A percentile compares a stretch with the other conserved stretches of the same genome.
phyloP scores from a whole-genome alignment of 2,888 invertebrate species.

The Acleris literana region DNA sequence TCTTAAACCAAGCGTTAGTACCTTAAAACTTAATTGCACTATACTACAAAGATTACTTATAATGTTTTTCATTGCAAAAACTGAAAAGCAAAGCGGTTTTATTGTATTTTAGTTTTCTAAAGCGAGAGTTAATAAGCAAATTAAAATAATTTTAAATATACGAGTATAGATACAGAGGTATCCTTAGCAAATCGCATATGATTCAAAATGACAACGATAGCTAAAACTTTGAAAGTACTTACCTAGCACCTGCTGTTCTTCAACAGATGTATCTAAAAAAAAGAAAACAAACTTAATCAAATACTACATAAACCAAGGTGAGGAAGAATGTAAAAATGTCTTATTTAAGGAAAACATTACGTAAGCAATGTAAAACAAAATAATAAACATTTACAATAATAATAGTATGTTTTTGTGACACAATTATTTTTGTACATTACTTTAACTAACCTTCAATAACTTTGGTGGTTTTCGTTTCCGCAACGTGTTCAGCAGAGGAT shows the following conservation, averaged over 20 bases:
- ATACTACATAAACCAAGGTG: background rate
- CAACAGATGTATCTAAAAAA: slow-evolving; percentile 20
- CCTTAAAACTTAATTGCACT: background rate
- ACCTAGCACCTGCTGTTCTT: slow-evolving; percentile 23
- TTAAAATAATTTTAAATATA: too few relatives aligned
- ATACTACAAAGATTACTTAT: background rate
- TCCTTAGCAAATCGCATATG: too few relatives aligned
- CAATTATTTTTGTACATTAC: background rate
- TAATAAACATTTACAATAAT: too few relatives aligned
- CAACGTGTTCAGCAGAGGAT: slow-evolving; percentile 58
- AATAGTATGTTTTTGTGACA: too few relatives aligned
- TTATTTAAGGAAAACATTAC: too few relatives aligned
- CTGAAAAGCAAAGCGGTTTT: background rate
- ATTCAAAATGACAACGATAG: background rate
- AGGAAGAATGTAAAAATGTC: background rate
- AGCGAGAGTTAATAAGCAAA: slow-evolving; percentile 22
- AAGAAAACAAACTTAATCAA: background rate
- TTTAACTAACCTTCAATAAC: slow-evolving; percentile 62
- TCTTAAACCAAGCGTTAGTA: background rate
- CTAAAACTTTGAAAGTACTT: slow-evolving; percentile 1
- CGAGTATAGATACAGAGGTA: too few relatives aligned
- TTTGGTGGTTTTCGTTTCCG: slow-evolving; percentile 56
- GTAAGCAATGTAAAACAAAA: too few relatives aligned
- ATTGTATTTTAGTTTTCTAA: slow-evolving; percentile 5
- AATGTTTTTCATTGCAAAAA: too few relatives aligned